Conservation (phyloP, 2,888 invertebrate species). For the Plebejus argus region DNA sequence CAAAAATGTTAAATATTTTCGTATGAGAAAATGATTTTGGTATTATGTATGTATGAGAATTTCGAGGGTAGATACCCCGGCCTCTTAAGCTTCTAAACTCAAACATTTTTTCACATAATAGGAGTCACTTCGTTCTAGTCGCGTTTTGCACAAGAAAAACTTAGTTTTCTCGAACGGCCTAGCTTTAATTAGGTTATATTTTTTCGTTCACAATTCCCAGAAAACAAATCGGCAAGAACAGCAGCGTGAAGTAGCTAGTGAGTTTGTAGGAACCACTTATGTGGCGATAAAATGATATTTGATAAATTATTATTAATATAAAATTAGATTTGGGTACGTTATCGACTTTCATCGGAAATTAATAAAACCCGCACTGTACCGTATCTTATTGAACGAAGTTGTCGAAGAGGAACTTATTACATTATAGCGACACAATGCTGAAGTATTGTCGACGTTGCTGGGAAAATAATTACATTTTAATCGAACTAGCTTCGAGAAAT, state of each 20-base stretch:
- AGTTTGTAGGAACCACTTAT: neutral
- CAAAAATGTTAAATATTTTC: no score
- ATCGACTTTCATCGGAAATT: slow-evolving; percentile 20
- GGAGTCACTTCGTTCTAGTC: neutral
- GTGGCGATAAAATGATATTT: neutral
- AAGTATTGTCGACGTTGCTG: slow-evolving; percentile 33
- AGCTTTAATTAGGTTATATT: no score
- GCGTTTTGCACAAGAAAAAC: neutral
- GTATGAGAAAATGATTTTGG: no score
- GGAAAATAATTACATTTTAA: slow-evolving; percentile 35
- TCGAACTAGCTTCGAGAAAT: slow-evolving; percentile 32
- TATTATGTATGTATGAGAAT: no score
- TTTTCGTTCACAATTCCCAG: neutral
- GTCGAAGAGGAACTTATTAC: slow-evolving; percentile 22
- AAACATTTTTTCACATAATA: neutral
- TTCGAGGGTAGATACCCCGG: no score
- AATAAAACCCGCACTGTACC: slow-evolving; percentile 22
- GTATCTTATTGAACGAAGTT: slow-evolving; percentile 23
- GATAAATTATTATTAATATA: slow-evolving; percentile 4
- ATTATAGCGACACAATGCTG: slow-evolving; percentile 9
- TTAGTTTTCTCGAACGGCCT: neutral
- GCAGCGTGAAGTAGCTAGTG: neutral
- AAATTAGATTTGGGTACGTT: slow-evolving; percentile 5
- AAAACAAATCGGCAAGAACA: neutral
- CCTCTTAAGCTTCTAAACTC: neutral